Evolutionary conservation across 2,113 vertebrate genomes (phyloP), one percentile per base, ranked within the genome.

Genomic region (Pterophyllum scalare): DNA sequence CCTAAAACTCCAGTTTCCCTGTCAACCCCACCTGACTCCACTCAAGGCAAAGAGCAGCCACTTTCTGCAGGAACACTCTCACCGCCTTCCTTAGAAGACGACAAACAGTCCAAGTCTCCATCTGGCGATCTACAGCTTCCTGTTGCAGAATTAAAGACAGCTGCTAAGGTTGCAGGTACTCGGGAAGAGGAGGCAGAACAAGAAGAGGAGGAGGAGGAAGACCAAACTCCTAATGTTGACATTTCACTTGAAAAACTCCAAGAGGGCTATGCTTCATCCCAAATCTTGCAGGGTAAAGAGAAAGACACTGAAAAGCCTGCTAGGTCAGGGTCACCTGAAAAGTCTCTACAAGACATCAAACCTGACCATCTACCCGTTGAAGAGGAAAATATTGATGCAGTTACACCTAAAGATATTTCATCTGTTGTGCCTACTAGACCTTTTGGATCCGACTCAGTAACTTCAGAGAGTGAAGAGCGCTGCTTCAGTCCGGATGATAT

Each of bases 401-500:
- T 93, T 58, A 72, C 87, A 58, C 60, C 87, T 40, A 94, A 89
- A 91, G 91, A 88, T 12, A 17, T 80, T 31, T 87, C 88, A 8
- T 91, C 89, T 40, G 90, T 85, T 56, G 82, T 85, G 58, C 87
- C 87, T 59, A 88, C 92, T 11, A 94, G 88, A 88, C 88, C 89
- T 59, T 92, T 95, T 57, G 96, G 94, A 77, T 91, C 93, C 0
- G 95, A 95, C 75, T 93, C 94, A 1, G 82, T 92, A 43, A 94
- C 93, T 40, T 93, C 94, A 56, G 98, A 99, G 76, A 93, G 91
- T 2, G 98, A 99, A 57, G 98, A 98, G 9, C 95, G 97, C 56
- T 99, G 98, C 92, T 94, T 96, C 83, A 99, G 98, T 88, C 98
- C 98, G 0, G 98, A 99, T 20, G 98, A 99, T 3, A 97, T 98